Conservation (phyloP, 2,113 vertebrate genomes). For the Stegastes partitus region DNA sequence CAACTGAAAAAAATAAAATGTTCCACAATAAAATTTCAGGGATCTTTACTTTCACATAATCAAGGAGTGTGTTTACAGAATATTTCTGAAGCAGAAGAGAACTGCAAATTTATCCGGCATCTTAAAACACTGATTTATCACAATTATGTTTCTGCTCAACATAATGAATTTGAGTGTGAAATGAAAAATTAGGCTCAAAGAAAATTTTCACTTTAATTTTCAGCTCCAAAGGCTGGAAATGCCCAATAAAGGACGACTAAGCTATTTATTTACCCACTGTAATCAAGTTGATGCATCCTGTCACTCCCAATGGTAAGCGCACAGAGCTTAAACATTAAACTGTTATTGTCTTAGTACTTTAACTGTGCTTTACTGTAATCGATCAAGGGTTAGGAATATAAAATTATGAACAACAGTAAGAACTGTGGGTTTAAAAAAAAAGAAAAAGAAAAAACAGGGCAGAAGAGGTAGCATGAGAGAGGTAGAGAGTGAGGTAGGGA, state of each 20-base stretch:
- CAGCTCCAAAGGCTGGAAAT: not conserved
- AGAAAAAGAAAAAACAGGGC: not conserved
- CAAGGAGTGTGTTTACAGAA: conserved; percentile 4
- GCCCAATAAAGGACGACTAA: not conserved
- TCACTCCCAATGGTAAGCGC: conserved; percentile 1
- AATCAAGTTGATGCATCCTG: not conserved
- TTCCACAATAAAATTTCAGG: conserved; percentile 21
- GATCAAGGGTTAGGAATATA: not conserved
- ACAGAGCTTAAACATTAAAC: not conserved
- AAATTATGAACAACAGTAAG: not conserved
- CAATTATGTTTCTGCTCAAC: not conserved
- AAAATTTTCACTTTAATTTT: not conserved
- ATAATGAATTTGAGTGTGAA: not conserved
- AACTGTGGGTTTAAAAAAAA: not conserved
- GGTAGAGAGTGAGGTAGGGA: conserved; percentile 74
- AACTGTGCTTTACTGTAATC: not conserved
- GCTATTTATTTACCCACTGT: conserved; percentile 8
- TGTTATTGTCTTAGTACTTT: not conserved
- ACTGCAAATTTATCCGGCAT: not conserved
- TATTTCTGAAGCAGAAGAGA: not conserved
- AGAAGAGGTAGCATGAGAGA: conserved; percentile 65
- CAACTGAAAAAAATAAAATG: conserved; percentile 44
- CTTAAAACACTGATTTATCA: not conserved
- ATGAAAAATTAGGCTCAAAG: not conserved
- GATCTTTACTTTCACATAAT: conserved; percentile 5